Conservation (phyloP, 2,797 vertebrate genomes). For the Gymnopithys bicolor region DNA sequence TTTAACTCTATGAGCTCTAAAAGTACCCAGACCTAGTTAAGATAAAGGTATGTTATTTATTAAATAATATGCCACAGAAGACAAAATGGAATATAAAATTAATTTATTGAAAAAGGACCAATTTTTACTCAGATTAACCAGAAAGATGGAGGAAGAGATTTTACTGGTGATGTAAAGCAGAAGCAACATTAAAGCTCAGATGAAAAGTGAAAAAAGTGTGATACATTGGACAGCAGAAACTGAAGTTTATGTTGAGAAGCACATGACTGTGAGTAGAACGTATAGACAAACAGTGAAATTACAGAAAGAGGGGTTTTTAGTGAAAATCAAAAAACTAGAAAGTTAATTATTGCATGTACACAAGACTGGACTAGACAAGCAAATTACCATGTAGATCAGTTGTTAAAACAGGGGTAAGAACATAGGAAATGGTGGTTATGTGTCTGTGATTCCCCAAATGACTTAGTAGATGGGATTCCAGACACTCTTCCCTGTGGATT, state of each 20-base stretch:
- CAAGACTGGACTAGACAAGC: background rate
- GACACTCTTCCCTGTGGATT: background rate
- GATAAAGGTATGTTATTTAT: background rate
- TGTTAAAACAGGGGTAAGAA: background rate
- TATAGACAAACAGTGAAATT: background rate
- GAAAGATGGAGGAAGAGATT: background rate
- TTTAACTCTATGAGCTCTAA: background rate
- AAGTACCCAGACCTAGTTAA: background rate
- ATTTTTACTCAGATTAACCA: background rate
- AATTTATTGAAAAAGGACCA: background rate
- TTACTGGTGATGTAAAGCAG: background rate
- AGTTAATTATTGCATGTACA: background rate
- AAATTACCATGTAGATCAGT: background rate
- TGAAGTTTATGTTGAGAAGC: background rate
- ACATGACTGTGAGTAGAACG: background rate
- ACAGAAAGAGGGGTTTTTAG: no score
- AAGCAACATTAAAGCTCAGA: background rate
- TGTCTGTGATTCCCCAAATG: background rate
- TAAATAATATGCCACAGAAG: background rate
- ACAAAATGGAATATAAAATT: background rate
- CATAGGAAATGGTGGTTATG: fast-evolving
- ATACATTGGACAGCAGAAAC: background rate
- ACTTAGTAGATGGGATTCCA: background rate
- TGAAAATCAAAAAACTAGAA: background rate
- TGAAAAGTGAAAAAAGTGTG: background rate